Conservation (phyloP, 2,797 vertebrate species). For the Columba guinea region DNA sequence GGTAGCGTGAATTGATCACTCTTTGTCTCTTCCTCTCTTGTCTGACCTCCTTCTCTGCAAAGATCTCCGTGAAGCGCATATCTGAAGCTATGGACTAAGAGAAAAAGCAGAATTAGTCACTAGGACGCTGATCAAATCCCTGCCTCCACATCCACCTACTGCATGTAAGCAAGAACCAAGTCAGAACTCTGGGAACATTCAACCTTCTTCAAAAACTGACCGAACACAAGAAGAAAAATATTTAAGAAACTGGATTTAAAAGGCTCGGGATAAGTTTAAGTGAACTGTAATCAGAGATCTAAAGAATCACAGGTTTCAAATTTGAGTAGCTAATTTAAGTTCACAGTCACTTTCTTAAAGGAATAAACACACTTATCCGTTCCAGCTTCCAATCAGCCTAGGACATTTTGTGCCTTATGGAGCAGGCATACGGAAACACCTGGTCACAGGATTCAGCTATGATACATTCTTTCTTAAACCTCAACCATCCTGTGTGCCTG, state of each 20-base stretch:
- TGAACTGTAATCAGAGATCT: background rate
- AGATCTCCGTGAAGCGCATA: slow-evolving; percentile 97
- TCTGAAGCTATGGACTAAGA: slow-evolving; percentile 94
- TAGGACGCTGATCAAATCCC: background rate
- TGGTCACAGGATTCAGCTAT: background rate
- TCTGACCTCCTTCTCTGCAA: slow-evolving; percentile 89
- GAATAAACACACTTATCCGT: background rate
- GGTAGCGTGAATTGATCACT: slow-evolving; percentile 95
- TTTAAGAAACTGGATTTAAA: background rate
- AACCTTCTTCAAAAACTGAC: background rate
- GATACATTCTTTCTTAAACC: background rate
- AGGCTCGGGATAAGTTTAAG: background rate
- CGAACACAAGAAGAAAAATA: background rate
- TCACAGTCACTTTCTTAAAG: background rate
- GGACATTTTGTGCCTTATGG: background rate
- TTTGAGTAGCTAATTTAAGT: background rate
- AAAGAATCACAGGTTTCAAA: background rate
- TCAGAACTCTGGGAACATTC: background rate
- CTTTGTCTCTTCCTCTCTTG: slow-evolving; percentile 94
- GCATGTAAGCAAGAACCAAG: background rate
- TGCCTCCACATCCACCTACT: background rate
- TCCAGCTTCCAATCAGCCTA: background rate
- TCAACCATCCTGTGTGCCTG: background rate
- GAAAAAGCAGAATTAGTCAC: background rate
- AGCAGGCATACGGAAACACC: background rate